Evolutionary conservation across 2,888 invertebrate genomes (phyloP).

Genomic region (Catocala sponsa): DNA sequence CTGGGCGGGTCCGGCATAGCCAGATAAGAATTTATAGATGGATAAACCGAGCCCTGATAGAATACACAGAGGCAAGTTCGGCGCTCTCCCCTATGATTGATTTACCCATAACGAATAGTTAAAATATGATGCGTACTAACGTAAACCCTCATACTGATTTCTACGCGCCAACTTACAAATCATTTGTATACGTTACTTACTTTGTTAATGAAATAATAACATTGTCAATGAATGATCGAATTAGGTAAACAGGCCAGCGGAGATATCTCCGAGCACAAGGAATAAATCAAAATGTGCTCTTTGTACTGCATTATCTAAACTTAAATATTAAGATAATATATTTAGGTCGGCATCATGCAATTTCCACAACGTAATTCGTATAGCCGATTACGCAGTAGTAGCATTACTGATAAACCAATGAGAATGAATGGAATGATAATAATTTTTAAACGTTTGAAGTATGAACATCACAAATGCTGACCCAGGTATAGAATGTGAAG

Average conservation of each 20-base stretch:
- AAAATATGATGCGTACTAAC: conserved; percentile 48
- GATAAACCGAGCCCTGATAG: conserved; percentile 75
- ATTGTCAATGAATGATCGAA: conserved; percentile 39
- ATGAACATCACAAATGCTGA: conserved; percentile 49
- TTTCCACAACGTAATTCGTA: conserved; percentile 59
- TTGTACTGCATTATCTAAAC: conserved; percentile 59
- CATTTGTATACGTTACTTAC: not conserved
- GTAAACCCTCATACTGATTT: too few species aligned
- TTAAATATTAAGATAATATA: conserved; percentile 61
- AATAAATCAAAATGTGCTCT: conserved; percentile 63
- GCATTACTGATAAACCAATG: conserved; percentile 45
- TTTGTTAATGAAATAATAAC: conserved; percentile 40
- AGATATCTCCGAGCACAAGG: conserved; percentile 37
- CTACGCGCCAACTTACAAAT: not conserved
- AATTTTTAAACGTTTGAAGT: conserved; percentile 24
- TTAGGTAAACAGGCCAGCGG: conserved; percentile 40
- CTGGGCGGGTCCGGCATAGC: conserved; percentile 67
- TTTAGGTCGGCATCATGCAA: conserved; percentile 71
- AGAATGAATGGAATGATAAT: conserved; percentile 34
- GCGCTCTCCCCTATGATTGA: conserved; percentile 75
- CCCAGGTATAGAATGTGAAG: conserved; percentile 45
- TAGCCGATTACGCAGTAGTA: conserved; percentile 56
- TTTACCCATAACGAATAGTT: conserved; percentile 70
- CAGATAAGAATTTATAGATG: conserved; percentile 83
- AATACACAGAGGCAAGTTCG: conserved; percentile 75